Base-by-base conservation (phyloP, 2,113 vertebrate species). In the Micronisus gabar region DNA sequence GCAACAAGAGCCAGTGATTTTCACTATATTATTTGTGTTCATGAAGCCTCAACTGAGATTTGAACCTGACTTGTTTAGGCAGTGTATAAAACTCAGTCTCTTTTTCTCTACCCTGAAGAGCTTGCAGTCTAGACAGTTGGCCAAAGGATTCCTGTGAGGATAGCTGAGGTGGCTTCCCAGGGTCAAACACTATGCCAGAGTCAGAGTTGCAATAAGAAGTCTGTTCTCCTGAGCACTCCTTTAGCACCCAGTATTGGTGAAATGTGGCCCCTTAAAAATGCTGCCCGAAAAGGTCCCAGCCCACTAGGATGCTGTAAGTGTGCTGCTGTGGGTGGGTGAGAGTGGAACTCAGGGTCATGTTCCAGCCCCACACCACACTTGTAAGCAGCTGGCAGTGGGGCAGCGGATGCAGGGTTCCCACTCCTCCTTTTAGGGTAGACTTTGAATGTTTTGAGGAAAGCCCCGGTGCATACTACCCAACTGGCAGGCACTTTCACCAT, bases 391-490 rank as follows among this genome's bases (percentile, higher is more conserved):
- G 36, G 32, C 25, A 34, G 29, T 34, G 34, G 22, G 14, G 14
- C 23, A 53, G 34, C 0, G 2, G 12, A 45, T 0, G 0, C 23
- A 40, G 47, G 5, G 7, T 52, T 63, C 11, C 8, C 13, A 6
- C 32, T 89, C 23, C 6, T 76, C 34, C 12, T 86, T 27, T 71
- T 40, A 45, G 27, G 10, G 32, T 47, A 36, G 58, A 41, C n/a
- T 43, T 6, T 16, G 43, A 50, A 14, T 29, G 15, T 81, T 94
- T 65, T 56, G 32, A 83, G 75, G n/a, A 52, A 70, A 73, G 4
- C 38, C 11, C 7, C 61, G 3, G 47, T 34, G 8, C 25, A 13
- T 38, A 5, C 12, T 67, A 12, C 22, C n/a, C 47, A 72, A 45
- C 26, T 12, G 8, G 75, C 12, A 48, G 21, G 16, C 12, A n/a